A percentile compares a stretch with the other conserved stretches of the same genome.
Conservation (phyloP, 1,140 invertebrate species). For the Bombus picipes region DNA sequence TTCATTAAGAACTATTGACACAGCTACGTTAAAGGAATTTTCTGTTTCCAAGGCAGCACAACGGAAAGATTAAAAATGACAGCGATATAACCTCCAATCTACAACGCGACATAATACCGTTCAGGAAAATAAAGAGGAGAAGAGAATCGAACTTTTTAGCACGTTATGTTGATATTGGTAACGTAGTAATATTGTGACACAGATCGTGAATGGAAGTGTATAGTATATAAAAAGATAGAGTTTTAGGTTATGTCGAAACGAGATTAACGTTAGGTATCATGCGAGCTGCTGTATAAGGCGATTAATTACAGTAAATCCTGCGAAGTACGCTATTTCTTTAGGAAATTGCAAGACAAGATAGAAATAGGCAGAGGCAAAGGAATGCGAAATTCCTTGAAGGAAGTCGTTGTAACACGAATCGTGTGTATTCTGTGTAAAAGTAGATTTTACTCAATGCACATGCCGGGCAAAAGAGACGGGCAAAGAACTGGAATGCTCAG, state of each 20-base stretch:
- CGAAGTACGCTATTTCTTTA: background rate
- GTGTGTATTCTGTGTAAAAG: background rate
- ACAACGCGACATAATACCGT: too few relatives aligned
- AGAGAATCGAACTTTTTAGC: background rate
- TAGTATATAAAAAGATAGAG: background rate
- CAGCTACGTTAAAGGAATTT: background rate
- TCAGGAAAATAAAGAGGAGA: background rate
- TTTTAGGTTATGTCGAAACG: background rate
- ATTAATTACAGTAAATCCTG: background rate
- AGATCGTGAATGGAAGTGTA: background rate
- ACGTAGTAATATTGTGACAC: background rate
- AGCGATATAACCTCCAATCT: background rate
- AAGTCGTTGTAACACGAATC: background rate
- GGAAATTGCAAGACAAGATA: background rate
- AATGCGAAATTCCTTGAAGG: background rate
- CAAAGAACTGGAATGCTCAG: conserved; percentile 68
- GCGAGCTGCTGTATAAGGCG: background rate
- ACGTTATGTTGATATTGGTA: too few relatives aligned
- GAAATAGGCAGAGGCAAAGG: background rate
- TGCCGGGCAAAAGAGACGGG: background rate
- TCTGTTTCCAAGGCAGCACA: background rate
- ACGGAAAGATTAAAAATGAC: background rate
- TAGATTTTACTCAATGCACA: conserved; percentile 32
- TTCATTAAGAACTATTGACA: background rate
- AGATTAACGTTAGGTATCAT: background rate